Base-by-base conservation (phyloP, 2,797 vertebrate species). In the Enteromius trimaculatus region DNA sequence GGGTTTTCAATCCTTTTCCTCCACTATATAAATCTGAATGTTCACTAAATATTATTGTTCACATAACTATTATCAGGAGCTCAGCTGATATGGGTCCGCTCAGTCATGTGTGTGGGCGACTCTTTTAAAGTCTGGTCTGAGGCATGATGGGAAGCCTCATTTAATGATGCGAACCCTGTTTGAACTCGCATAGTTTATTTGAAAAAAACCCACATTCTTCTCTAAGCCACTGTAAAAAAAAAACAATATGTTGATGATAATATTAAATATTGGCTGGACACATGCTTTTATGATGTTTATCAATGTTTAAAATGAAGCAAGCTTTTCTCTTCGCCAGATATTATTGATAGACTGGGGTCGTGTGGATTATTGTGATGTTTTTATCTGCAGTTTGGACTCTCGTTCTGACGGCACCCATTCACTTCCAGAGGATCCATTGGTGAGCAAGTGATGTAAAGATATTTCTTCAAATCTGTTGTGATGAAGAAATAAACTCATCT, bases 151-250 rank as follows among this genome's bases (percentile, higher is more conserved):
- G 29, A 1, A 23, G 47, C 79, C 29, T 71, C 29, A 84, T 83
- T 81, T 79, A 58, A 81, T 51, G 58, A 69, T 62, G 47, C 26
- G 31, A 83, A 62, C 51, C 62, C 44, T 83, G 39, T 58, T 39
- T 71, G 79, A 60, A 60, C 66, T 29, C 6, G 4, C 19, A 51
- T 11, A 37, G 34, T 37, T 37, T 37, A 37, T 58, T 39, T 71
- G 79, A 60, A 29, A 10, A 39, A 39, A 39, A 7, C 6, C 14
- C 69, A 71, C 44, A 49, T 19, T 71, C 69, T 37, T 37, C 34
- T 37, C 34, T 37, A 39, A 55, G 21, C 21, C 53, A n/a, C 53
- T 55, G 51, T 55, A 55, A 37, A 37, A 37, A 34, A 31, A 31
- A 29, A 6, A 39, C 6, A 14, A 17, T 17, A 17, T 69, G n/a